Base-by-base conservation (phyloP, 2,888 invertebrate genomes). In the Marasmarcha lunaedactyla region DNA sequence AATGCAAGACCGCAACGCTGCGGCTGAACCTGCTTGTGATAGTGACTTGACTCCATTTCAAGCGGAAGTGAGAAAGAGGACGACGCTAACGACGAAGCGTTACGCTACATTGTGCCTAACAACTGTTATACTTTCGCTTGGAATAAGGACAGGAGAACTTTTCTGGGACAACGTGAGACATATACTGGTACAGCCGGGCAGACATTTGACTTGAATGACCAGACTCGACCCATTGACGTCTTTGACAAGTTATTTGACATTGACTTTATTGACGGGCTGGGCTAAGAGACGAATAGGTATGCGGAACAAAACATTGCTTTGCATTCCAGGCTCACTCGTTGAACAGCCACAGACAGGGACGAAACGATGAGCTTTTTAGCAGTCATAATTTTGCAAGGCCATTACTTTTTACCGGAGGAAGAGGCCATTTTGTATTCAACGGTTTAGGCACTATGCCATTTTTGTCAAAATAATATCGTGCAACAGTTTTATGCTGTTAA, bases 381-480 rank as follows among this genome's bases (percentile, higher is more conserved):
- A 14, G 5, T 53, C 4, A 35, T 39, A 1, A 46, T 51, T 36
- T 25, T 51, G 13, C 51, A 50, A 34, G 52, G 50, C 2, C 36
- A 51, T 0, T 51, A 50, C 36, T 50, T 51, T 10, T 34, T 49
- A 14, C 46, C 44, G 6, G 43, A 44, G 9, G 52, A 55, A 20
- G 38, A 50, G 26, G 33, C 1, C 51, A 49, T 33, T 52, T 54
- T 40, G 11, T 34, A 5, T 49, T 46, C 14, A 50, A 52, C 14
- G 52, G 52, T 12, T 51, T 45, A 20, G 20, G 20, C 7, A 20
- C 20, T 5, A 20, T 20, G 20, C 20, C 20, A 20, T 20, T 20
- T 5, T 52, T 34, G 2, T 15, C 1, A 39, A 38, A 34, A 50
- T 53, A 4, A 54, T 56, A 50, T 43, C 50, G 0, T 54, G 49